A percentile compares a stretch with the other conserved stretches of the same genome.
These are phyloP conservation scores for Serripes groenlandicus DNA, from an alignment of 2,888 invertebrate species.

Conservation along the genomic window DNA sequence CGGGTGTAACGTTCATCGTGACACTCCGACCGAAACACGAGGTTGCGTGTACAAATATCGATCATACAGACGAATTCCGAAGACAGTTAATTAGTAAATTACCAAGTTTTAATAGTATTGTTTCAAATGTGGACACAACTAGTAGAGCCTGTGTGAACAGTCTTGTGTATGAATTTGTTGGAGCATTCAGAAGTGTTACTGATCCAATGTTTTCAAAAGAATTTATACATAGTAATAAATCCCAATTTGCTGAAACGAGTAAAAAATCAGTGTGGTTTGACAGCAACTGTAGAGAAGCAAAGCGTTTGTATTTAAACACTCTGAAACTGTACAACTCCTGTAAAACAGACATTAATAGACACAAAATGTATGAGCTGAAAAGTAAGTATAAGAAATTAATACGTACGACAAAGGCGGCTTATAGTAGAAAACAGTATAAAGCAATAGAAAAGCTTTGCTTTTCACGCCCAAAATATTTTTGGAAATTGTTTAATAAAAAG, in stretches of 20 bases:
- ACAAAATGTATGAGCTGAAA: not conserved
- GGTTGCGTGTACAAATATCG: not conserved
- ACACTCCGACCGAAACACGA: not conserved
- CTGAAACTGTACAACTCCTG: not conserved
- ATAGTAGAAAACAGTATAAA: not conserved
- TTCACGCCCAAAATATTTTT: slow-evolving; percentile 10
- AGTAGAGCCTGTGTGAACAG: not conserved
- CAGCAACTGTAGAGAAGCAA: slow-evolving; percentile 4
- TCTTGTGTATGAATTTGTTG: slow-evolving; percentile 3
- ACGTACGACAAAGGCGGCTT: not conserved
- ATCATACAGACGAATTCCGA: not conserved
- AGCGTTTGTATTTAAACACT: not conserved
- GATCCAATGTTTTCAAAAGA: slow-evolving; percentile 20
- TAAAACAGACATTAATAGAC: slow-evolving; percentile 5
- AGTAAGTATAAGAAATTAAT: not conserved
- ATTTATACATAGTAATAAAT: not conserved
- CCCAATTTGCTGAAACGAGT: not conserved
- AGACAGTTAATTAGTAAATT: not conserved
- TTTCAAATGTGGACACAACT: not conserved
- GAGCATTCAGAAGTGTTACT: not conserved
- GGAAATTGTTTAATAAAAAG: slow-evolving; percentile 12
- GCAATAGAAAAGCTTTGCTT: not conserved
- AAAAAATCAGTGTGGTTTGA: slow-evolving; percentile 19
- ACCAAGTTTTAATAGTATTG: slow-evolving; percentile 10
- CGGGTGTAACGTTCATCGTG: not conserved